Conservation (phyloP, 2,888 invertebrate species). For the Heliconius sara region DNA sequence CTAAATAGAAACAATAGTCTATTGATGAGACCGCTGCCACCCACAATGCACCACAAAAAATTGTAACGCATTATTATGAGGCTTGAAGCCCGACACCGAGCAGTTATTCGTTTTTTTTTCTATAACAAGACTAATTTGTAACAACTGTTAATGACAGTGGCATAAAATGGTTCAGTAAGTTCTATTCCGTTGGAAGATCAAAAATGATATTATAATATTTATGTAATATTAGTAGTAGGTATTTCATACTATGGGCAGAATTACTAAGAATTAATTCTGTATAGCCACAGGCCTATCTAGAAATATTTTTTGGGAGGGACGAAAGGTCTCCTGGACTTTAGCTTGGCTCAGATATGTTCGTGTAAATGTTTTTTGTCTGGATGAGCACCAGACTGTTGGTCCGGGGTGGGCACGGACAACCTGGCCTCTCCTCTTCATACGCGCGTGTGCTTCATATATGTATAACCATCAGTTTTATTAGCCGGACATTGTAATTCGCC, state of each 20-base stretch:
- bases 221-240: background rate
- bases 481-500: background rate
- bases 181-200: background rate
- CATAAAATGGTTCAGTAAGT: background rate
- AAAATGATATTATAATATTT: background rate
- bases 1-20: constrained; percentile 7
- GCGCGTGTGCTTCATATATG: too few species aligned
- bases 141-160: constrained; percentile 8
- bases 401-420: too few species aligned
- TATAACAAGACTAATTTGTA: constrained; percentile 8
- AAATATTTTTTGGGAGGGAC: too few species aligned
- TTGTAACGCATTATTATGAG: constrained; percentile 4
- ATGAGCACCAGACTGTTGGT: too few species aligned
- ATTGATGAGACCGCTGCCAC: background rate
- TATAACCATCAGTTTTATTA: background rate
- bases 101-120: background rate
- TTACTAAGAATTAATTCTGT: background rate
- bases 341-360: too few species aligned
- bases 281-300: too few species aligned
- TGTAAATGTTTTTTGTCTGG: too few species aligned
- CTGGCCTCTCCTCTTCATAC: too few species aligned
- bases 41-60: constrained; percentile 9
- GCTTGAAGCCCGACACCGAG: background rate
- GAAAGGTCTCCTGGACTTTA: too few species aligned
- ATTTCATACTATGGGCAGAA: background rate